Conservation (phyloP, 2,888 invertebrate species). For the Trichopoda pennipes region DNA sequence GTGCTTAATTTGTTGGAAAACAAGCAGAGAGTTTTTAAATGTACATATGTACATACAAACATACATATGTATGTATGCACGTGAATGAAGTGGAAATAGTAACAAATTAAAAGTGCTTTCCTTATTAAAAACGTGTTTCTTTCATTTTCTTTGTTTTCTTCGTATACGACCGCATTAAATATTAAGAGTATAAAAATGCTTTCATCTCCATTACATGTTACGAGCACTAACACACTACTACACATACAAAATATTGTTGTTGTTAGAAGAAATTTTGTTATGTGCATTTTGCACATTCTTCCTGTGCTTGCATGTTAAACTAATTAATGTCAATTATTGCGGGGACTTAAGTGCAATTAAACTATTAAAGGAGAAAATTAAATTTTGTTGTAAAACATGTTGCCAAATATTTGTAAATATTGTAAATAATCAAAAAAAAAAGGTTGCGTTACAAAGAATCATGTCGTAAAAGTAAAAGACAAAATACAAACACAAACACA, state of each 20-base stretch:
- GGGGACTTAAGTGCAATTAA: conserved; percentile 61
- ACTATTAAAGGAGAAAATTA: conserved; percentile 47
- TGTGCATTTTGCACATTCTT: background rate
- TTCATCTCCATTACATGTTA: background rate
- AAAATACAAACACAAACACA: background rate
- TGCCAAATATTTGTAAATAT: conserved; percentile 48
- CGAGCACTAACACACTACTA: background rate
- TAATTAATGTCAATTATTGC: conserved; percentile 57
- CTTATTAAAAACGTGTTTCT: conserved; percentile 56
- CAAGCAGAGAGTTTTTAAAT: background rate
- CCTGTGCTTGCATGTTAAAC: conserved; percentile 13
- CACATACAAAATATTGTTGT: background rate
- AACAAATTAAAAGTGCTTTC: conserved; percentile 58
- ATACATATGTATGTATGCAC: background rate
- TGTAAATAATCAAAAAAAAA: conserved; percentile 30
- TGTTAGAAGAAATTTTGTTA: conserved; percentile 4
- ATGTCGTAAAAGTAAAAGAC: background rate
- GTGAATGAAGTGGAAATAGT: conserved; percentile 21
- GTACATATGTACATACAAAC: too few species aligned
- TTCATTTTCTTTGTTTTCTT: background rate
- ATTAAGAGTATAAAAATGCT: conserved; percentile 26
- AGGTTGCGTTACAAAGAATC: background rate
- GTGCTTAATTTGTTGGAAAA: background rate
- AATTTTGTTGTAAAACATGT: conserved; percentile 40
- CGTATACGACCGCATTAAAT: conserved; percentile 13